Percentiles rank a stretch among this genome's conserved stretches.
Conservation (phyloP, 2,113 vertebrate species). For the Leptodactylus fuscus region DNA sequence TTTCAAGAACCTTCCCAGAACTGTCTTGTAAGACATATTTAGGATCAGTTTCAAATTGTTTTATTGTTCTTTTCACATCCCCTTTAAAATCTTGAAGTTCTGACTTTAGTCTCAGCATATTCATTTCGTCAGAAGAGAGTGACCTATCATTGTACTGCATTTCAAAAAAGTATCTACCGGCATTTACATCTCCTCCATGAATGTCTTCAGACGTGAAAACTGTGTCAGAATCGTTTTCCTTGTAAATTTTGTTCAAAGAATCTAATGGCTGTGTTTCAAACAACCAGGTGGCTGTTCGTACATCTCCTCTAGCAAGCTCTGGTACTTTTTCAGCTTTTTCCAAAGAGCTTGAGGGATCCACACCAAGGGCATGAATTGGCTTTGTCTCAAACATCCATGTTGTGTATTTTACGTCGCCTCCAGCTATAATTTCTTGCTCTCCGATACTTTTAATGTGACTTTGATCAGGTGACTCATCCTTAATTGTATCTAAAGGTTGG, state of each 20-base stretch:
- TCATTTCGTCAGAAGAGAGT: slow-evolving; percentile 80
- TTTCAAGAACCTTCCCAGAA: slow-evolving; percentile 81
- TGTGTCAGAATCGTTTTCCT: slow-evolving; percentile 69
- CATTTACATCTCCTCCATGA: slow-evolving; percentile 80
- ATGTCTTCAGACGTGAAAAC: slow-evolving; percentile 69
- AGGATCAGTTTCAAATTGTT: slow-evolving; percentile 84
- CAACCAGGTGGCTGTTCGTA: slow-evolving; percentile 76
- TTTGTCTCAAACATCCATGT: slow-evolving; percentile 90
- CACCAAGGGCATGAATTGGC: slow-evolving; percentile 72
- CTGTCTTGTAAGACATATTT: slow-evolving; percentile 83
- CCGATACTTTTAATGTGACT: slow-evolving; percentile 68
- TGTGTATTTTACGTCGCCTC: slow-evolving; percentile 81
- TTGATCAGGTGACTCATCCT: slow-evolving; percentile 73
- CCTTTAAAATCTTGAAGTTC: slow-evolving; percentile 84
- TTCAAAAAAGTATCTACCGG: slow-evolving; percentile 84
- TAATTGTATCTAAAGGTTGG: slow-evolving; percentile 81
- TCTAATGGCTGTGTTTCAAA: slow-evolving; percentile 86
- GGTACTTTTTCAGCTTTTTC: slow-evolving; percentile 74
- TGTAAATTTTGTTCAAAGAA: slow-evolving; percentile 79
- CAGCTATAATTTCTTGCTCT: slow-evolving; percentile 80
- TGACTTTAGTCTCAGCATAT: slow-evolving; percentile 80
- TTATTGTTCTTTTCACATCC: slow-evolving; percentile 80
- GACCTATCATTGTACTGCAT: slow-evolving; percentile 80
- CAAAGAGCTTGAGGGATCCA: slow-evolving; percentile 62
- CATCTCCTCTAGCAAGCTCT: slow-evolving; percentile 79